Evolutionary conservation across 2,113 vertebrate genomes (phyloP).

Genomic region (Rynchops niger): DNA sequence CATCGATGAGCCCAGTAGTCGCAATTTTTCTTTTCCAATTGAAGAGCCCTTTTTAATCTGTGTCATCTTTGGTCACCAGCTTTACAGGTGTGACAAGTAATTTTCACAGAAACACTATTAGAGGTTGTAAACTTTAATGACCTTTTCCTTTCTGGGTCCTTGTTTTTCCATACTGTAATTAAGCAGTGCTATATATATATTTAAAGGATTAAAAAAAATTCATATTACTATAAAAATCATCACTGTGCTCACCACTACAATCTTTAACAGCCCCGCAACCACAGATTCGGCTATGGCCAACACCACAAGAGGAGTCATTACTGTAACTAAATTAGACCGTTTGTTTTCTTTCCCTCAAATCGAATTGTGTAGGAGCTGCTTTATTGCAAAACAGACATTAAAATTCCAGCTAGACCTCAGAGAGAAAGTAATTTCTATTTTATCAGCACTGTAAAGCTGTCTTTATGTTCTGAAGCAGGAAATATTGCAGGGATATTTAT

Average conservation of each 20-base stretch:
- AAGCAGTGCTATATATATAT: constrained; percentile 38
- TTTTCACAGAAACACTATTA: constrained; percentile 65
- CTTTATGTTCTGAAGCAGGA: constrained; percentile 84
- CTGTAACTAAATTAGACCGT: constrained; percentile 84
- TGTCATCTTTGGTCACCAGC: constrained; percentile 62
- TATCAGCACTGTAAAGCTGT: constrained; percentile 85
- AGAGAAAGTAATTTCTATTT: constrained; percentile 89
- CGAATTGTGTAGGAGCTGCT: constrained; percentile 82
- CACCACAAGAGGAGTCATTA: constrained; percentile 77
- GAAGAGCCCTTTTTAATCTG: constrained; percentile 54
- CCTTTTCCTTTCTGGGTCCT: constrained; percentile 9
- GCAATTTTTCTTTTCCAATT: neutral
- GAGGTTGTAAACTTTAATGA: constrained; percentile 69
- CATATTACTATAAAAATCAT: constrained; percentile 72
- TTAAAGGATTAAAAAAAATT: constrained; percentile 51
- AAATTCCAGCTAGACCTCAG: constrained; percentile 85
- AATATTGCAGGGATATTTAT: constrained; percentile 85
- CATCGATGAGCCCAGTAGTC: neutral
- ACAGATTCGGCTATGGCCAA: constrained; percentile 62
- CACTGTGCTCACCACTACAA: constrained; percentile 23
- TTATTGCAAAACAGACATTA: constrained; percentile 87
- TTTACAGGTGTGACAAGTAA: constrained; percentile 65
- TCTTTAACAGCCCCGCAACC: constrained; percentile 56
- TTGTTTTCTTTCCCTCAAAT: constrained; percentile 84
- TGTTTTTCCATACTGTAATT: constrained; percentile 55